Conservation (phyloP, 2,888 invertebrate genomes). For the Aproaerema taeniolella region DNA sequence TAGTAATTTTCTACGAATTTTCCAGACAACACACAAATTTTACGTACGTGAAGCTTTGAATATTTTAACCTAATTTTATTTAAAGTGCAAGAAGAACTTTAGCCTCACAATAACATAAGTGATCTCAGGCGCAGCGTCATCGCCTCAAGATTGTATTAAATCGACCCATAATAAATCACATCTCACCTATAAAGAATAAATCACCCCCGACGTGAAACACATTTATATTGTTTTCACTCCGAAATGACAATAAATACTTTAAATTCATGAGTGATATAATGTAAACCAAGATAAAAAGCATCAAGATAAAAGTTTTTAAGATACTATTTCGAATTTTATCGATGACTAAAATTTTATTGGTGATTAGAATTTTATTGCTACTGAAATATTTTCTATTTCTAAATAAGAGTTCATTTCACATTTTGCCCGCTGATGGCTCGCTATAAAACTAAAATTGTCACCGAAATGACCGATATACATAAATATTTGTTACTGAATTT, state of each 20-base stretch:
- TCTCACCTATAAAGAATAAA: conserved; percentile 72
- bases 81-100: no score
- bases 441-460: conserved; percentile 3
- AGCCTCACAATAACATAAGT: no score
- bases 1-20: no score
- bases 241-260: conserved; percentile 69
- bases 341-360: conserved; percentile 46
- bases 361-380: conserved; percentile 36
- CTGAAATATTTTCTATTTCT: conserved; percentile 6
- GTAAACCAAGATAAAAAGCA: conserved; percentile 26
- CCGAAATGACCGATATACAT: background rate
- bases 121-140: no score
- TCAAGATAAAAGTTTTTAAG: conserved; percentile 31
- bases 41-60: no score
- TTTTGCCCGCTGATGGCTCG: conserved; percentile 1
- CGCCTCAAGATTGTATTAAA: conserved; percentile 59
- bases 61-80: no score
- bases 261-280: conserved; percentile 72
- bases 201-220: conserved; percentile 69
- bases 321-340: conserved; percentile 43
- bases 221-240: conserved; percentile 74
- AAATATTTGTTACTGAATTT: no score
- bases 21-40: no score
- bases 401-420: conserved; percentile 5
- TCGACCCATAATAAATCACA: conserved; percentile 65